Conservation (phyloP, 2,888 invertebrate genomes). For the Beris morrisii region DNA sequence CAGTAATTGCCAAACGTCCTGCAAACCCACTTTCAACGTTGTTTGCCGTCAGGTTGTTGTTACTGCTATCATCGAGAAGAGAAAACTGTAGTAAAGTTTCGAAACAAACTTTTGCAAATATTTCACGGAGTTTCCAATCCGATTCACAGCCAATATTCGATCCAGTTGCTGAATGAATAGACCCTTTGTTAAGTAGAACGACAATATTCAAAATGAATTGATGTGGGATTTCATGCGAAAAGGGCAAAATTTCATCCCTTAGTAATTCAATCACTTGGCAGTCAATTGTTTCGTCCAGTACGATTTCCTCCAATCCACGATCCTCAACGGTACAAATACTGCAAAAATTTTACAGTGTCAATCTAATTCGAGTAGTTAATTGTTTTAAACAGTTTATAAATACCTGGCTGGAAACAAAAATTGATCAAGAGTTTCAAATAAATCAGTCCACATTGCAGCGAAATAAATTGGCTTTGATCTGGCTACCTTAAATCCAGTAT, state of each 20-base stretch:
- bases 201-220: slow-evolving; percentile 83
- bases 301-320: slow-evolving; percentile 63
- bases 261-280: slow-evolving; percentile 80
- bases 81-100: slow-evolving; percentile 95
- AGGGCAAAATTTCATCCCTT: slow-evolving; percentile 79
- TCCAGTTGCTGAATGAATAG: slow-evolving; percentile 75
- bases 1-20: slow-evolving; percentile 84
- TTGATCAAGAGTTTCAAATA: slow-evolving; percentile 84
- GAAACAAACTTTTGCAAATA: slow-evolving; percentile 95
- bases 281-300: slow-evolving; percentile 76
- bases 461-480: slow-evolving; percentile 75
- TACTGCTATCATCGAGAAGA: slow-evolving; percentile 71
- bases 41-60: slow-evolving; percentile 48
- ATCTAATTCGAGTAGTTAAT: neutral
- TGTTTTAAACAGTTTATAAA: slow-evolving; percentile 52
- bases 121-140: slow-evolving; percentile 82
- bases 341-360: slow-evolving; percentile 34
- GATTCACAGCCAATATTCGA: slow-evolving; percentile 70
- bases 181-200: slow-evolving; percentile 80
- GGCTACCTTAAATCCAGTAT: slow-evolving; percentile 85
- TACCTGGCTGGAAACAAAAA: slow-evolving; percentile 88
- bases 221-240: slow-evolving; percentile 74
- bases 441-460: slow-evolving; percentile 79
- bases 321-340: slow-evolving; percentile 61
- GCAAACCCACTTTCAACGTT: slow-evolving; percentile 64